These are phyloP conservation scores for Catharus ustulatus DNA, from an alignment of 2,797 vertebrate species.

Conservation along the genomic window DNA sequence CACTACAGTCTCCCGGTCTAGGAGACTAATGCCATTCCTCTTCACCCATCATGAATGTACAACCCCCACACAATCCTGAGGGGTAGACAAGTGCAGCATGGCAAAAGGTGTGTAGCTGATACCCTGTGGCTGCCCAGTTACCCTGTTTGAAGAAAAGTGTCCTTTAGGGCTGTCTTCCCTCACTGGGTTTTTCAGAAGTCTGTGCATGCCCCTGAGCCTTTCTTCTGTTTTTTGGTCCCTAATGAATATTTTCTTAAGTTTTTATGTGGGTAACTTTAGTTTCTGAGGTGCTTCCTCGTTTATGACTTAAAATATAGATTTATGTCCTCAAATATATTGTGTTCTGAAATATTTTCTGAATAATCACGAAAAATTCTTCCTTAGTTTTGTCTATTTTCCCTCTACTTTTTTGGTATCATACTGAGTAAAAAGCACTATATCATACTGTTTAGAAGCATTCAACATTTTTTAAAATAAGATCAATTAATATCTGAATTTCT, in stretches of 20 bases:
- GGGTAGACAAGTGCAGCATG: not conserved
- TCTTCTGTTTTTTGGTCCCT: not conserved
- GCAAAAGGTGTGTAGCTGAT: not conserved
- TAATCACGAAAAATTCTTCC: not conserved
- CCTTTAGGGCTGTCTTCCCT: not conserved
- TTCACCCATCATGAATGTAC: not conserved
- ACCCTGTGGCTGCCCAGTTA: not conserved
- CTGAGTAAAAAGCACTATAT: not conserved
- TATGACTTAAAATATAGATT: not conserved
- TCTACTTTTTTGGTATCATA: not conserved
- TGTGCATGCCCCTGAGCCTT: not conserved
- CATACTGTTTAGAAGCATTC: not conserved
- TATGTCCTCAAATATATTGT: not conserved
- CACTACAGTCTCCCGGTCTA: not conserved
- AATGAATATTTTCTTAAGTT: not conserved
- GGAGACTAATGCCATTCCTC: not conserved
- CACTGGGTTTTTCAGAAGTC: not conserved
- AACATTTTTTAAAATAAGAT: not conserved
- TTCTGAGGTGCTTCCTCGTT: not conserved
- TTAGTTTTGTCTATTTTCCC: not conserved
- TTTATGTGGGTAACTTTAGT: not conserved
- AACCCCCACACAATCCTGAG: not conserved
- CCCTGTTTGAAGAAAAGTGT: fast-evolving
- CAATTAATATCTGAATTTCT: not conserved
- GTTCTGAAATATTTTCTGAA: not conserved